Conservation (phyloP, 2,888 invertebrate genomes). For the Mythimna pallens region DNA sequence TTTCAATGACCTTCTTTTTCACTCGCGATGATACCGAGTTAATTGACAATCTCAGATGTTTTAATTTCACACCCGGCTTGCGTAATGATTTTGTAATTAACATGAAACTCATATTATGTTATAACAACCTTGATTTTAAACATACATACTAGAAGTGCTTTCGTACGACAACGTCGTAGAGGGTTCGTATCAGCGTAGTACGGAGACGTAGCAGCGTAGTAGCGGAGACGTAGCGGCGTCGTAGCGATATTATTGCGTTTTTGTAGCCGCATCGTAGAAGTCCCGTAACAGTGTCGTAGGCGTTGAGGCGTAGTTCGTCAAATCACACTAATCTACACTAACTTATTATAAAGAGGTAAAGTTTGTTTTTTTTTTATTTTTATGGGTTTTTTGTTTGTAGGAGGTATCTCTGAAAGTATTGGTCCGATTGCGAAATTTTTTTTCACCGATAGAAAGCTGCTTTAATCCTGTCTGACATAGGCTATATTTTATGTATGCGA, state of each 20-base stretch:
- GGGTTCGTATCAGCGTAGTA: neutral
- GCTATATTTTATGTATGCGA: too few relatives aligned
- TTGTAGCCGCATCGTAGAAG: neutral
- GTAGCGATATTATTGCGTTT: neutral
- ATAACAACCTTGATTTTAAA: neutral
- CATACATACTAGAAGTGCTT: neutral
- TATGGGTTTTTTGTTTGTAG: too few relatives aligned
- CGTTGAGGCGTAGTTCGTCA: neutral
- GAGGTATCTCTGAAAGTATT: too few relatives aligned
- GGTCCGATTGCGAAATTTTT: too few relatives aligned
- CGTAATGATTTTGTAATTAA: conserved; percentile 18
- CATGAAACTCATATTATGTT: neutral
- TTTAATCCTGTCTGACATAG: too few relatives aligned
- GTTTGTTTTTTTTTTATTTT: too few relatives aligned
- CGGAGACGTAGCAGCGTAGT: neutral
- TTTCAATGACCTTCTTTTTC: conserved; percentile 8
- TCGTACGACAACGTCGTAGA: neutral
- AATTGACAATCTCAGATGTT: conserved; percentile 4
- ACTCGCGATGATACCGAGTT: neutral
- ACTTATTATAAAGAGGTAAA: too few relatives aligned
- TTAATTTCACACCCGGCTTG: conserved; percentile 26
- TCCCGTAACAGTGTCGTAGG: neutral
- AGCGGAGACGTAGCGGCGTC: neutral
- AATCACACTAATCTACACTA: neutral
- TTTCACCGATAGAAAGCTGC: too few relatives aligned